Conservation (phyloP, 2,888 invertebrate species). For the Helleia helle region DNA sequence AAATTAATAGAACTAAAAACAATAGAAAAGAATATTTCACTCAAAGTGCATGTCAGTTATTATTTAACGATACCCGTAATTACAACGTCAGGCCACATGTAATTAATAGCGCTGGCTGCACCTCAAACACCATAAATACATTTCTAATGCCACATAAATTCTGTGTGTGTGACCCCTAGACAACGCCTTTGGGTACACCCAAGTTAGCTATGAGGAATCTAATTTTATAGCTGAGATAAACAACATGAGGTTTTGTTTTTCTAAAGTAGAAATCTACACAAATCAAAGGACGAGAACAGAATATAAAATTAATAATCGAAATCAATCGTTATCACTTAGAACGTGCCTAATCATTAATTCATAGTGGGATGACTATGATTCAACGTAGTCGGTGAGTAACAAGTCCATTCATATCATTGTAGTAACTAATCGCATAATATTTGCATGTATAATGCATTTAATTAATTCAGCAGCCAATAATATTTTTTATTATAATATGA, state of each 20-base stretch:
- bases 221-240: no score
- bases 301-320: no score
- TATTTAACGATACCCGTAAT: neutral
- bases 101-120: slow-evolving; percentile 3
- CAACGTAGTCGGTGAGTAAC: neutral
- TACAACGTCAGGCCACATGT: slow-evolving; percentile 1
- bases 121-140: slow-evolving; percentile 1
- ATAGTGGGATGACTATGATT: slow-evolving; percentile 1
- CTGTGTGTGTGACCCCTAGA: neutral
- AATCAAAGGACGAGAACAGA: no score
- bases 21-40: no score
- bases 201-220: no score
- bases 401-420: slow-evolving; percentile 3
- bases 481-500: no score
- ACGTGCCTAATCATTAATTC: neutral
- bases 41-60: neutral
- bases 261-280: no score
- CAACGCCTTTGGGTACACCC: no score
- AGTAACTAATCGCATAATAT: slow-evolving; percentile 2
- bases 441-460: slow-evolving; percentile 2
- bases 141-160: neutral
- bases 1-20: neutral
- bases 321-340: neutral
- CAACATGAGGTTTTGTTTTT: no score
- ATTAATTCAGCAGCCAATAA: no score